A percentile compares a stretch with the other conserved stretches of the same genome.
Conservation (phyloP, 2,888 invertebrate species). For the Sarcophaga carnaria region DNA sequence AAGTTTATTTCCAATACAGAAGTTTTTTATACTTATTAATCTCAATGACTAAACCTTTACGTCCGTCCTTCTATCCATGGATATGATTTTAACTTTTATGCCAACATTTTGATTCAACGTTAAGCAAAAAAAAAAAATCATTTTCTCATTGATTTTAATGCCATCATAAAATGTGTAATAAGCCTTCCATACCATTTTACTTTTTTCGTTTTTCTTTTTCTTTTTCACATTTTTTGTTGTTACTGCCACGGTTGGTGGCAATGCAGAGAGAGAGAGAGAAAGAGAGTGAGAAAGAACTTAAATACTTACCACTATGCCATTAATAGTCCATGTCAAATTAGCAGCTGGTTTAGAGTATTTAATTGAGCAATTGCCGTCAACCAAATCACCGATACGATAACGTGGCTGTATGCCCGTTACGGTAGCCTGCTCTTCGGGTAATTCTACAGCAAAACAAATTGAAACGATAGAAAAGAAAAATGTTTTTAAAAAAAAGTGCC, state of each 20-base stretch:
- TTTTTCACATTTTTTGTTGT: background rate
- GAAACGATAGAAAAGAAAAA: constrained; percentile 52
- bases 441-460: constrained; percentile 77
- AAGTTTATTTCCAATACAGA: too few relatives aligned
- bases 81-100: constrained; percentile 25
- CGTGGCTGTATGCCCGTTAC: constrained; percentile 83
- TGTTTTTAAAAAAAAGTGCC: constrained; percentile 27
- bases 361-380: constrained; percentile 84
- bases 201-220: too few relatives aligned
- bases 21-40: constrained; percentile 16
- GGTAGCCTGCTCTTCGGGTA: constrained; percentile 83
- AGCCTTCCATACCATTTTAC: constrained; percentile 34
- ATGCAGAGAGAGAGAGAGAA: background rate
- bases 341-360: constrained; percentile 84
- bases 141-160: constrained; percentile 50
- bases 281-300: background rate
- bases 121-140: background rate
- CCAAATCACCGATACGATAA: constrained; percentile 83
- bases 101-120: constrained; percentile 4
- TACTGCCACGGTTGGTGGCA: background rate
- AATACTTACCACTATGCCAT: constrained; percentile 82
- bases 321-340: constrained; percentile 85
- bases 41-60: background rate
- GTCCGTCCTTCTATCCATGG: background rate
- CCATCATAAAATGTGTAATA: constrained; percentile 49